Evolutionary conservation across 2,888 invertebrate genomes (phyloP).

Genomic region (Diaphora mendica): DNA sequence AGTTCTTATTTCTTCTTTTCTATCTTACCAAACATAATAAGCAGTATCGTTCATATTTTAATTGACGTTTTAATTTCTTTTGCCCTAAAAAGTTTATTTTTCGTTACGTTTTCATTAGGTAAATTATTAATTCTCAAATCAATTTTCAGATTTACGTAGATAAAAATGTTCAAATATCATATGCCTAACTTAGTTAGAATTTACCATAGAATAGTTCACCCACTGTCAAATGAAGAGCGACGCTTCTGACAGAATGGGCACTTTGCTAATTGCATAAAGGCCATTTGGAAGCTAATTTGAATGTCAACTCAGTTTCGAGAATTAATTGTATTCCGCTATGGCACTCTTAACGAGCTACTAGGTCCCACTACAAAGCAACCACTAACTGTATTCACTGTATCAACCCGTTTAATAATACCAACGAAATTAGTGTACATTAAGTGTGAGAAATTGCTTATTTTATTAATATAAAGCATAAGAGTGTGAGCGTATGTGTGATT

Average conservation of each 20-base stretch:
- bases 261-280: slow-evolving; percentile 50
- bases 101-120: too few relatives aligned
- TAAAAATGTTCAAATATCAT: neutral
- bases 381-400: slow-evolving; percentile 17
- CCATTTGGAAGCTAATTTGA: slow-evolving; percentile 54
- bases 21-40: too few relatives aligned
- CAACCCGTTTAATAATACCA: slow-evolving; percentile 9
- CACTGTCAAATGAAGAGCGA: slow-evolving; percentile 28
- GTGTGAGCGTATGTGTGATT: neutral
- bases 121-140: neutral
- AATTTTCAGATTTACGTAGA: neutral
- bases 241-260: slow-evolving; percentile 38
- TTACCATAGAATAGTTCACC: neutral
- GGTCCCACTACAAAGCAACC: slow-evolving; percentile 12
- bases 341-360: slow-evolving; percentile 21
- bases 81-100: too few relatives aligned
- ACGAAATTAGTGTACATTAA: neutral
- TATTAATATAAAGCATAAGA: neutral
- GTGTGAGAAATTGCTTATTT: neutral
- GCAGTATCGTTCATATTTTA: too few relatives aligned
- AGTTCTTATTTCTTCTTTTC: too few relatives aligned
- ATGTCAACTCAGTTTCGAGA: slow-evolving; percentile 50
- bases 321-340: slow-evolving; percentile 47
- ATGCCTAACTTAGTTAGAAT: neutral
- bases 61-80: too few relatives aligned